Base-by-base conservation (phyloP, 2,888 invertebrate species). In the Dolomedes plantarius region DNA sequence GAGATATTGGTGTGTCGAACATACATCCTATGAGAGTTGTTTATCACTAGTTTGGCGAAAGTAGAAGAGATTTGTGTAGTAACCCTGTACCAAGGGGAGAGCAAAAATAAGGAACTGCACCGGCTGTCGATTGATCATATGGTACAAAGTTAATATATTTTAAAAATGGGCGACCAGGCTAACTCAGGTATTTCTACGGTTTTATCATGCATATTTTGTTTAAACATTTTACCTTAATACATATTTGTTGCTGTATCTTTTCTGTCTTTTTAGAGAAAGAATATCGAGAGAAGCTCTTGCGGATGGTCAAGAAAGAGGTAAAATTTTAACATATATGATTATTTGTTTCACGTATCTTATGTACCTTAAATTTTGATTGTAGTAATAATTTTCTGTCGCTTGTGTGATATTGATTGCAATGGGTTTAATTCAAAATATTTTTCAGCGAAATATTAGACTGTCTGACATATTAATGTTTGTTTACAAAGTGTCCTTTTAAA, bases 241-340 rank as follows among this genome's bases (percentile, higher is more conserved):
- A 5, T 23, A 6, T 67, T 13, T 31, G 1, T 32, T n/a, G n/a
- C n/a, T 5, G 3, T 9, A 7, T 36, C 27, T 46, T 64, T n/a
- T n/a, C n/a, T n/a, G n/a, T 11, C 85, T 41, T 80, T 76, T 7
- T 50, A 88, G 89, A 89, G 32, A 89, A 88, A 71, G 89, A 89
- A 50, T 88, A 88, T 56, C 46, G 86, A 23, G 89, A 89, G 36
- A 89, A 89, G 67, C 72, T 89, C 16, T 68, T 89, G 29, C 79
- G 88, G 46, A 86, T 88, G 81, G 88, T 89, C 9, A 89, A 89
- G 67, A 88, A 89, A 73, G 89, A 89, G 88, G 89, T 88, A 86
- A 77, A 39, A 67, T 19, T 75, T 13, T 79, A 27, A n/a, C n/a
- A n/a, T n/a, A n/a, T n/a, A n/a, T 9, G 16, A 19, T 5, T n/a